Evolutionary conservation across 2,888 invertebrate genomes (phyloP).

Genomic region (Rotaria socialis): DNA sequence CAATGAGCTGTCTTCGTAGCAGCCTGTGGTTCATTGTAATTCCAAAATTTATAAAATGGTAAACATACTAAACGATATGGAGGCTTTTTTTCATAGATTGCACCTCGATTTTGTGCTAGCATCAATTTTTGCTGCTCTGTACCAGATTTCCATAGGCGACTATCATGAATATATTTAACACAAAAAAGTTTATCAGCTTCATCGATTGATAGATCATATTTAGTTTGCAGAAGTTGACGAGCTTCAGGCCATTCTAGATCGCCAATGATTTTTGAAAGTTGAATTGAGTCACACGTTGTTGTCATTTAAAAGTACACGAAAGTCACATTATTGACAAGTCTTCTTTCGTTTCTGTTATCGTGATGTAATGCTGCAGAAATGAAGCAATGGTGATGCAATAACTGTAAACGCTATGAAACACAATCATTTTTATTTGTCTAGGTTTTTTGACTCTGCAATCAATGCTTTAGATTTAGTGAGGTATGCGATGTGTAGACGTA

Average conservation of each 20-base stretch:
- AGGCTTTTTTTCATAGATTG: neutral
- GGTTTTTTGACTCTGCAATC: too few relatives aligned
- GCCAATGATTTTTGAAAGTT: slow-evolving; percentile 15
- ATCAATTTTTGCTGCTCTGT: neutral
- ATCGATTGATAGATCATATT: neutral
- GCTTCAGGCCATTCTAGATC: neutral
- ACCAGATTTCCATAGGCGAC: neutral
- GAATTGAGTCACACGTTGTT: neutral
- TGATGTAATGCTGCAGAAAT: too few relatives aligned
- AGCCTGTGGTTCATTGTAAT: neutral
- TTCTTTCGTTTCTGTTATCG: too few relatives aligned
- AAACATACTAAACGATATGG: slow-evolving; percentile 1
- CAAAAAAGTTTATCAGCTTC: neutral
- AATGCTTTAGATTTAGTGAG: too few relatives aligned
- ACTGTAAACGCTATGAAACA: too few relatives aligned
- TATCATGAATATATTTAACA: neutral
- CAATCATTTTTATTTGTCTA: too few relatives aligned
- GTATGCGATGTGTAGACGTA: too few relatives aligned
- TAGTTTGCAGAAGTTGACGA: slow-evolving; percentile 2
- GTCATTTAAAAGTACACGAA: neutral
- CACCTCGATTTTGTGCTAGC: neutral
- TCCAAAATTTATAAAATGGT: slow-evolving; percentile 33
- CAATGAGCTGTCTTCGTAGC: neutral
- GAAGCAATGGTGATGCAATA: too few relatives aligned
- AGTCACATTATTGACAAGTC: too few relatives aligned